phyloP scores from a whole-genome alignment of 1,140 invertebrate species.

The Anastrepha ludens region DNA sequence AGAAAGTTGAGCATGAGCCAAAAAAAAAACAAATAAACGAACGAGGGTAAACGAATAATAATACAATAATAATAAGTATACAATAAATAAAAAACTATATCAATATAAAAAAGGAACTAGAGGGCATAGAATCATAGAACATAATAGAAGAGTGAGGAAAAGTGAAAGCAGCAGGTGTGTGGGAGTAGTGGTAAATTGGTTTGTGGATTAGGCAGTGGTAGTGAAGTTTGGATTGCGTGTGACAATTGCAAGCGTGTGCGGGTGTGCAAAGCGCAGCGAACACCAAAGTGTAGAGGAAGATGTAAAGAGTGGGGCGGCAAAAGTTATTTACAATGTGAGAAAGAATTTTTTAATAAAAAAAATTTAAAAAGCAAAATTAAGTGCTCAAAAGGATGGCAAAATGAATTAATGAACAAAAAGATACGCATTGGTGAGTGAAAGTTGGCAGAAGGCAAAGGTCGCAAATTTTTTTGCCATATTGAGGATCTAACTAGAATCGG shows the following conservation, averaged over 20 bases:
- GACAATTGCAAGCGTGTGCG: background rate
- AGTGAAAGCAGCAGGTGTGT: background rate
- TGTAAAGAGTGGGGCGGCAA: background rate
- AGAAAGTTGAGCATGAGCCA: constrained; percentile 52
- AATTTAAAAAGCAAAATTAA: background rate
- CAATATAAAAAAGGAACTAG: constrained; percentile 19
- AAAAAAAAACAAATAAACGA: constrained; percentile 45
- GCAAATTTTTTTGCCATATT: background rate
- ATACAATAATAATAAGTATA: constrained; percentile 59
- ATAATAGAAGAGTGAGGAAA: background rate
- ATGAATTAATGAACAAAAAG: background rate
- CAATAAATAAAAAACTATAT: constrained; percentile 58
- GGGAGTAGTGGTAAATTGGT: background rate
- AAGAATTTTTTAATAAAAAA: background rate
- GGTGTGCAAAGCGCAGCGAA: background rate
- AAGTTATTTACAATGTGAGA: background rate
- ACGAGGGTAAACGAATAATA: constrained; percentile 53
- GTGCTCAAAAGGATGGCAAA: background rate
- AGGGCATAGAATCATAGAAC: background rate
- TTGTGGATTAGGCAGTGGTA: background rate
- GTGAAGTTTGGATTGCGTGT: background rate
- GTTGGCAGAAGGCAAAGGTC: background rate
- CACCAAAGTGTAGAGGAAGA: background rate
- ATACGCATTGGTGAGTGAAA: background rate
- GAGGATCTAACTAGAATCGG: background rate